Percentiles rank a stretch among this genome's conserved stretches.
phyloP scores from a whole-genome alignment of 2,888 invertebrate genomes.

The Chymomyza procnemis region DNA sequence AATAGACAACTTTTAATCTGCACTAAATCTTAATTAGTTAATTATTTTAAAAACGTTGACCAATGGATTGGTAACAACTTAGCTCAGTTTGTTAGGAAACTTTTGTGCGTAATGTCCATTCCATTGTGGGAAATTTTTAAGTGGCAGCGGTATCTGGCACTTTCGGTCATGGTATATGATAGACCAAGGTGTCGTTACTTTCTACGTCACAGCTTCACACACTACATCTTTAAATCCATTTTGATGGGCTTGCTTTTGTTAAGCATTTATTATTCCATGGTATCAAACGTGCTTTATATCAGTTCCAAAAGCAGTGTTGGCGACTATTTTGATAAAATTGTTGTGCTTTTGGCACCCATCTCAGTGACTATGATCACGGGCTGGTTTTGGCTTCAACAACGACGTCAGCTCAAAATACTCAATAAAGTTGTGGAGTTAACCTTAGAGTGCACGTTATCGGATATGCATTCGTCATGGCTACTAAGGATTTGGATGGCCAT shows the following conservation, averaged over 20 bases:
- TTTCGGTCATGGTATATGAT: not conserved
- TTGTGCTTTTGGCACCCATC: not conserved
- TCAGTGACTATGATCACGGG: not conserved
- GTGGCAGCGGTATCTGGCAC: conserved; percentile 7
- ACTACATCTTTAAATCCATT: not conserved
- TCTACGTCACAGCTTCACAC: not conserved
- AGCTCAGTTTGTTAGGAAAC: too few species aligned
- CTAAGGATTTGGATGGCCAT: not conserved
- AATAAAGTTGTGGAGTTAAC: not conserved
- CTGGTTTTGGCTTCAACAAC: not conserved
- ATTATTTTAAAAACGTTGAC: too few species aligned
- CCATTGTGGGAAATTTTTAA: not conserved
- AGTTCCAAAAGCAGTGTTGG: not conserved
- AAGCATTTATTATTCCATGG: not conserved
- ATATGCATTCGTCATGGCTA: not conserved
- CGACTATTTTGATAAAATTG: not conserved
- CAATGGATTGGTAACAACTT: too few species aligned
- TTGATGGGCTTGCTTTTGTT: not conserved
- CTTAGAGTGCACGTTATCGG: not conserved
- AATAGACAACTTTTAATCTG: too few species aligned
- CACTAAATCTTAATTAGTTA: too few species aligned
- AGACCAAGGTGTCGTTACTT: not conserved
- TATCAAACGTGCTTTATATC: not conserved
- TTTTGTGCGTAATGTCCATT: too few species aligned
- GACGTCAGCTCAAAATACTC: not conserved